Evolutionary conservation across 2,797 vertebrate species (phyloP).

Genomic region (Acanthurus leucopareius): DNA sequence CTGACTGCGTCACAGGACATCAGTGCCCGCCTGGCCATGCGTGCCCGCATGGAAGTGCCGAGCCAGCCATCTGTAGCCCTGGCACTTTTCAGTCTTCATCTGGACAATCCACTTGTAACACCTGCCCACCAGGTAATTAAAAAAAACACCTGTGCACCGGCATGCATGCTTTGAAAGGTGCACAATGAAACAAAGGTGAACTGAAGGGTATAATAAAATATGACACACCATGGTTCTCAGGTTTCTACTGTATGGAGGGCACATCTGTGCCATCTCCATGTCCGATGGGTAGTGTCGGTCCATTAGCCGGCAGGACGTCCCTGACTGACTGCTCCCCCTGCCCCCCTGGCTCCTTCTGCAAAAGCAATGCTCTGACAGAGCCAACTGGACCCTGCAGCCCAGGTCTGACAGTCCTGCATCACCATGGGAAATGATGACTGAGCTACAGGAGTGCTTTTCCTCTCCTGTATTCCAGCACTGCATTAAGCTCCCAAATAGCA

Average conservation of each 20-base stretch:
- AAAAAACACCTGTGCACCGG: slow-evolving; percentile 10
- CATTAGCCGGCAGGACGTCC: slow-evolving; percentile 70
- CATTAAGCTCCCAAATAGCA: slow-evolving; percentile 4
- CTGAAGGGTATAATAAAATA: background rate
- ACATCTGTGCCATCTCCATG: slow-evolving; percentile 75
- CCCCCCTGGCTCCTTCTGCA: slow-evolving; percentile 86
- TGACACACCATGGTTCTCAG: slow-evolving; percentile 54
- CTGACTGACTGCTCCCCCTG: slow-evolving; percentile 82
- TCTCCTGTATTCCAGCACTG: background rate
- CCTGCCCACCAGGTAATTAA: slow-evolving; percentile 82
- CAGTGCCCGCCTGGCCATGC: slow-evolving; percentile 85
- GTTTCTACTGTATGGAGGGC: slow-evolving; percentile 84
- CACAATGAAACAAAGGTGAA: background rate
- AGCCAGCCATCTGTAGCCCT: slow-evolving; percentile 84
- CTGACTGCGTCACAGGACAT: slow-evolving; percentile 68
- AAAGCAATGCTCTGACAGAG: slow-evolving; percentile 80
- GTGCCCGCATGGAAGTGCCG: slow-evolving; percentile 80
- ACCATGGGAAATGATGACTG: slow-evolving; percentile 23
- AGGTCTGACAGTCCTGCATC: slow-evolving; percentile 78
- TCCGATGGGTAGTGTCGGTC: slow-evolving; percentile 75
- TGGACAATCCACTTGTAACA: slow-evolving; percentile 80
- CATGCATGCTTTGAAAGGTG: background rate
- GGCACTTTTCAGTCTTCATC: slow-evolving; percentile 89
- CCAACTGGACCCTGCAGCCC: slow-evolving; percentile 89
- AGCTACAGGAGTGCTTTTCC: slow-evolving; percentile 24